Evolutionary conservation across 2,113 vertebrate genomes (phyloP).

Genomic region (Microcebus murinus): DNA sequence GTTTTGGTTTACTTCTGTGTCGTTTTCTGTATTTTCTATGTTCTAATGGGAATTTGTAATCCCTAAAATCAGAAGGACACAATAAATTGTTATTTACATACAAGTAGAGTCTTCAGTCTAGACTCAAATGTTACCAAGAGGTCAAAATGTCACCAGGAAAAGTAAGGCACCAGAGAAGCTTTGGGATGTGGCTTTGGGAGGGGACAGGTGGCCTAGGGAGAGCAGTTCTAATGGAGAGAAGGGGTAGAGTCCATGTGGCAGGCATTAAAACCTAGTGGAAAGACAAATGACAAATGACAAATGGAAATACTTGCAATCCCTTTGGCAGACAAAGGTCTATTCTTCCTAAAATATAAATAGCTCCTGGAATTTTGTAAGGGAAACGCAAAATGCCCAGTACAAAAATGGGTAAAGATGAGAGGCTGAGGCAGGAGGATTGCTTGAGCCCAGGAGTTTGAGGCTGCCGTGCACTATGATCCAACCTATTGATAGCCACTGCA

Average conservation of each 20-base stretch:
- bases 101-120: not conserved
- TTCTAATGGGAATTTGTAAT: not conserved
- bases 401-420: not conserved
- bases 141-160: not conserved
- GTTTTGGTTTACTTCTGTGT: not conserved
- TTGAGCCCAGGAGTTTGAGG: not conserved
- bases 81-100: not conserved
- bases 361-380: not conserved
- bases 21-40: not conserved
- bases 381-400: not conserved
- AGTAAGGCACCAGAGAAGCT: not conserved
- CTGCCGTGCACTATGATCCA: not conserved
- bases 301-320: not conserved
- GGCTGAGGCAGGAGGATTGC: not conserved
- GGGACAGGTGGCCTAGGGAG: not conserved
- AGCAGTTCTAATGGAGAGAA: not conserved
- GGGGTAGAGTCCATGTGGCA: not conserved
- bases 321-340: not conserved
- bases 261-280: not conserved
- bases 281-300: not conserved
- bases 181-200: not conserved
- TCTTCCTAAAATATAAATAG: conserved; percentile 7
- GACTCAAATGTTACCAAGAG: not conserved
- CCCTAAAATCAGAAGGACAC: not conserved
- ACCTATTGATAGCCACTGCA: not conserved